These are phyloP conservation scores for Cephus pulcher DNA, from an alignment of 2,888 invertebrate species.

Conservation along the genomic window DNA sequence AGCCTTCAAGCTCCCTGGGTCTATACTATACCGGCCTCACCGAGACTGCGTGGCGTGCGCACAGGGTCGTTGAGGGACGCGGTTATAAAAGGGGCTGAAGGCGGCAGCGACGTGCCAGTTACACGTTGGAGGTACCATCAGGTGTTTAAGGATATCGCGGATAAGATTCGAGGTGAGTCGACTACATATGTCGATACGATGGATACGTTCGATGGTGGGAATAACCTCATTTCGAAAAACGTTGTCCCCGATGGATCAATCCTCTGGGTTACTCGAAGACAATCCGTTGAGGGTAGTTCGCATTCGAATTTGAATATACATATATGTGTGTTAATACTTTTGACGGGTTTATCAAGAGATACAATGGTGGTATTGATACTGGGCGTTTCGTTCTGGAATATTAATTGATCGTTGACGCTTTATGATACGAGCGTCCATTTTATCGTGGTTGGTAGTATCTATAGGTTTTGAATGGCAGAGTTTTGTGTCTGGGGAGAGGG, in stretches of 20 bases:
- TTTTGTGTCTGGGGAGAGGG: not conserved
- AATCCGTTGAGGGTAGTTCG: not conserved
- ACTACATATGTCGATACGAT: not conserved
- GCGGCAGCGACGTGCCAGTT: constrained; percentile 57
- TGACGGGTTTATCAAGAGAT: not conserved
- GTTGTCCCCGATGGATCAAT: not conserved
- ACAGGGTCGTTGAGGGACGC: constrained; percentile 47
- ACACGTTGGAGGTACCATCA: constrained; percentile 42
- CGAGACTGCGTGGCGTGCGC: constrained; percentile 50
- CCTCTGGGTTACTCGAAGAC: not conserved
- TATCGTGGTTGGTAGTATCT: too few relatives aligned
- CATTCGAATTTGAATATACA: not conserved
- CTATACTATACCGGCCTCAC: constrained; percentile 18
- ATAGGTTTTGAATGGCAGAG: too few relatives aligned
- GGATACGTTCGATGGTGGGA: not conserved
- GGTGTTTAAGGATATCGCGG: constrained; percentile 20
- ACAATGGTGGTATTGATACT: not conserved
- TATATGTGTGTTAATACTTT: not conserved
- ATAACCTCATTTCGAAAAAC: not conserved
- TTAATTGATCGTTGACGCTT: not conserved
- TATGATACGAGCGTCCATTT: not conserved
- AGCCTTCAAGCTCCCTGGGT: constrained; percentile 11
- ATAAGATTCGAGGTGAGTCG: constrained; percentile 25
- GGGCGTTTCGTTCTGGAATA: not conserved
- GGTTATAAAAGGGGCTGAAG: constrained; percentile 61